Evolutionary conservation across 2,797 vertebrate species (phyloP).

Genomic region (Jordanella pulchra): DNA sequence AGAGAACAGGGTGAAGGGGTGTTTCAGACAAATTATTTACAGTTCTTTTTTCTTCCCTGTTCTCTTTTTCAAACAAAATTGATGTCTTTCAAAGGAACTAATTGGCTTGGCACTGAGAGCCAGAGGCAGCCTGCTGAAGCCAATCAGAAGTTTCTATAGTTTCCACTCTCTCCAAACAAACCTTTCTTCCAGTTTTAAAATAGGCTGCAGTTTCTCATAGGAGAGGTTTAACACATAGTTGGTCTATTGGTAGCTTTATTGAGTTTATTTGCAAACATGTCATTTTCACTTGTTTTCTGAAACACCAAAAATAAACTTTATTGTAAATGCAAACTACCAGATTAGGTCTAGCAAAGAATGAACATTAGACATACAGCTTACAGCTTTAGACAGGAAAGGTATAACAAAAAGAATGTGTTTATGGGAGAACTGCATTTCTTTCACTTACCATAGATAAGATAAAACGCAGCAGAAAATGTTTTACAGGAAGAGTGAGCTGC

Average conservation of each 20-base stretch:
- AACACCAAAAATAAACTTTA: not conserved
- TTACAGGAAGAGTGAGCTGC: not conserved
- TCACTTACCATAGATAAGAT: not conserved
- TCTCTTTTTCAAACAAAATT: not conserved
- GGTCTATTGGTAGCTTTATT: not conserved
- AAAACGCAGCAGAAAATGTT: not conserved
- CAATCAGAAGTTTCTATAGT: conserved; percentile 20
- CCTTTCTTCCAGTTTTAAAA: conserved; percentile 7
- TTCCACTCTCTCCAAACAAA: not conserved
- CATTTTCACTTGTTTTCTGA: not conserved
- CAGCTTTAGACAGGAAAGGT: not conserved
- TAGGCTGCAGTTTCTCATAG: not conserved
- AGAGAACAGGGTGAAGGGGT: not conserved
- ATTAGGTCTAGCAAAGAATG: not conserved
- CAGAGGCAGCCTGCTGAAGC: conserved; percentile 4
- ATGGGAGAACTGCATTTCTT: not conserved
- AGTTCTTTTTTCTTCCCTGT: not conserved
- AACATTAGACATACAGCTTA: not conserved
- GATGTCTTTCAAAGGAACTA: conserved; percentile 2
- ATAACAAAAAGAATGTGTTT: not conserved
- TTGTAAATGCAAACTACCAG: not conserved
- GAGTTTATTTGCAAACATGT: not conserved
- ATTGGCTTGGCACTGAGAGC: conserved; percentile 14
- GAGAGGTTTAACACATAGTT: not conserved
- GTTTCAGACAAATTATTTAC: conserved; percentile 18